Evolutionary conservation across 2,113 vertebrate species (phyloP).

Genomic region (Apaloderma vittatum): DNA sequence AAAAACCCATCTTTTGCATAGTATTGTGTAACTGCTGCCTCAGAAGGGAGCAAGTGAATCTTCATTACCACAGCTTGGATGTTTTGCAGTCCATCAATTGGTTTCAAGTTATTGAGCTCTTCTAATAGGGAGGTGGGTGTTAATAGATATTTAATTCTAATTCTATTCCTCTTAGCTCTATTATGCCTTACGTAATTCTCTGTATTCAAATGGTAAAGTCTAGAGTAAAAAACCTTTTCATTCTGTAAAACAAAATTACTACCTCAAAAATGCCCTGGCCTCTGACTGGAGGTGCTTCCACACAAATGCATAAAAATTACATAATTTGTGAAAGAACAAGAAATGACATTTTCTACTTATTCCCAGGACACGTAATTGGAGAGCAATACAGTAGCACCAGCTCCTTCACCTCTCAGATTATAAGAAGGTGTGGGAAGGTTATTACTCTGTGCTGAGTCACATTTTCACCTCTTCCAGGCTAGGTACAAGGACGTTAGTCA

Average conservation of each 20-base stretch:
- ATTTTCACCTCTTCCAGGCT: background rate
- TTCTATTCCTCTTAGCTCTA: background rate
- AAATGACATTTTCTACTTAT: background rate
- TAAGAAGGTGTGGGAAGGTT: background rate
- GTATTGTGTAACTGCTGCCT: background rate
- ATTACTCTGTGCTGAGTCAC: background rate
- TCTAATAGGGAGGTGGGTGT: background rate
- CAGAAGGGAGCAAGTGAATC: background rate
- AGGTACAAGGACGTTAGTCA: background rate
- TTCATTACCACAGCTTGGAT: background rate
- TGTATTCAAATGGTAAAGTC: background rate
- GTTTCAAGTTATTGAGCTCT: background rate
- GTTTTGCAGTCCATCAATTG: background rate
- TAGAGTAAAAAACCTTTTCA: background rate
- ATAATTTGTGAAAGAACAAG: background rate
- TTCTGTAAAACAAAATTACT: background rate
- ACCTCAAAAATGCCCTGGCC: background rate
- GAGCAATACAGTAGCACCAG: background rate
- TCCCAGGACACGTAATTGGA: background rate
- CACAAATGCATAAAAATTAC: background rate
- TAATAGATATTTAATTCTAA: background rate
- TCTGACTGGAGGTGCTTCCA: background rate
- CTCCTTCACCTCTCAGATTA: background rate
- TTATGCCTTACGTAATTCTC: background rate
- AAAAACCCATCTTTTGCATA: background rate